These are phyloP conservation scores for Dolichomitus sp. DNA, from an alignment of 2,888 invertebrate genomes.

Conservation along the genomic window DNA sequence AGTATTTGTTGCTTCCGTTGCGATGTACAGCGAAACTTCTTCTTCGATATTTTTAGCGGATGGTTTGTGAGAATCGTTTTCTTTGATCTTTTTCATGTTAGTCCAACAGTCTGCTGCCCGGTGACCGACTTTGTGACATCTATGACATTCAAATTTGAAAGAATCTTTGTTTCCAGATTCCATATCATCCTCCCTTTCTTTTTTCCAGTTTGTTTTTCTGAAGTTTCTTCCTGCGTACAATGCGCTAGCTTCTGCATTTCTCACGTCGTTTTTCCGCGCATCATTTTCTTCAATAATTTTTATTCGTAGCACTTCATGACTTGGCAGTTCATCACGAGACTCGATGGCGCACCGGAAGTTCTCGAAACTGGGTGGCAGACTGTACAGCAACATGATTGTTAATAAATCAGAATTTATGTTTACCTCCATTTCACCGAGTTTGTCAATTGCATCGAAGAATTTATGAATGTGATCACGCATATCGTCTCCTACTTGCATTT, in stretches of 20 bases:
- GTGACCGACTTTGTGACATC: conserved; percentile 51
- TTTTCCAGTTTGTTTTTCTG: conserved; percentile 13
- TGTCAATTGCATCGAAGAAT: conserved; percentile 48
- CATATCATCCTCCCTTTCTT: neutral
- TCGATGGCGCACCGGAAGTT: conserved; percentile 47
- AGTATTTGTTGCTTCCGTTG: neutral
- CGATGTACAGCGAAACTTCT: conserved; percentile 32
- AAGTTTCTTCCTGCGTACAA: conserved; percentile 12
- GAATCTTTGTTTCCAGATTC: conserved; percentile 1
- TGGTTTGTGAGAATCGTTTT: conserved; percentile 10
- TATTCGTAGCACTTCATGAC: conserved; percentile 23
- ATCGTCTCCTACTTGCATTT: conserved; percentile 35
- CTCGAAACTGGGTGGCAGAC: conserved; percentile 37
- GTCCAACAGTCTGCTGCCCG: conserved; percentile 28
- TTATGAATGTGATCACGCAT: conserved; percentile 33
- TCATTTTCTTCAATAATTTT: conserved; percentile 51
- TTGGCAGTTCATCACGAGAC: conserved; percentile 29
- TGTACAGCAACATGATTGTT: conserved; percentile 36
- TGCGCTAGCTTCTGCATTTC: conserved; percentile 15
- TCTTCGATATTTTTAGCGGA: conserved; percentile 47
- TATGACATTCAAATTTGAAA: conserved; percentile 29
- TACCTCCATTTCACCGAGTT: conserved; percentile 32
- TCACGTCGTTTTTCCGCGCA: conserved; percentile 27
- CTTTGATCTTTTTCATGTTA: conserved; percentile 1
- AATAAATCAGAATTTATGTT: conserved; percentile 32